A percentile compares a stretch with the other conserved stretches of the same genome.
These are phyloP conservation scores for Megaceryle alcyon DNA, from an alignment of 2,797 vertebrate genomes.

Conservation along the genomic window DNA sequence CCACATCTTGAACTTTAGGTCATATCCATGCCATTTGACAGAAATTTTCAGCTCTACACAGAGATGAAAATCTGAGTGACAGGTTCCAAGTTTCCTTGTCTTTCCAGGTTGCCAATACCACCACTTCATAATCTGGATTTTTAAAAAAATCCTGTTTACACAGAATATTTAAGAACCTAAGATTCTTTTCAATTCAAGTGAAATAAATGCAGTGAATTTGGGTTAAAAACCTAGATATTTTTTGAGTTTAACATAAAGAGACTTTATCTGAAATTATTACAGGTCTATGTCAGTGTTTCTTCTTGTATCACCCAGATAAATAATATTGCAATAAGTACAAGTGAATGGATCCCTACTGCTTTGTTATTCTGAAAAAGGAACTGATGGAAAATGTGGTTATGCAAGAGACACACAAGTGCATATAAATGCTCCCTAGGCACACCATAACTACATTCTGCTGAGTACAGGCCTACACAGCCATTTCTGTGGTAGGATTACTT, in stretches of 20 bases:
- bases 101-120: background rate
- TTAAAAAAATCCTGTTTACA: background rate
- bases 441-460: background rate
- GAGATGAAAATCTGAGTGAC: background rate
- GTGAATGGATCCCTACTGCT: background rate
- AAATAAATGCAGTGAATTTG: background rate
- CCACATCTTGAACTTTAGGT: background rate
- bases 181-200: background rate
- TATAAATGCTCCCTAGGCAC: background rate
- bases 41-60: background rate
- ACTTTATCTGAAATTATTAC: background rate
- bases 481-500: background rate
- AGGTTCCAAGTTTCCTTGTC: background rate
- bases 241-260: background rate
- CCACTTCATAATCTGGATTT: background rate
- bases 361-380: background rate
- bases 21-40: background rate
- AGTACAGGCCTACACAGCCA: background rate
- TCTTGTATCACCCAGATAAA: background rate
- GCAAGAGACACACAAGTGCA: background rate
- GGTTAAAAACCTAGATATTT: rapidly evolving
- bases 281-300: background rate
- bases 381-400: background rate
- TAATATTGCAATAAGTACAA: background rate
- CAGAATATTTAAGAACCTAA: background rate